Conservation (phyloP, 2,888 invertebrate genomes). For the Andrena haemorrhoa region DNA sequence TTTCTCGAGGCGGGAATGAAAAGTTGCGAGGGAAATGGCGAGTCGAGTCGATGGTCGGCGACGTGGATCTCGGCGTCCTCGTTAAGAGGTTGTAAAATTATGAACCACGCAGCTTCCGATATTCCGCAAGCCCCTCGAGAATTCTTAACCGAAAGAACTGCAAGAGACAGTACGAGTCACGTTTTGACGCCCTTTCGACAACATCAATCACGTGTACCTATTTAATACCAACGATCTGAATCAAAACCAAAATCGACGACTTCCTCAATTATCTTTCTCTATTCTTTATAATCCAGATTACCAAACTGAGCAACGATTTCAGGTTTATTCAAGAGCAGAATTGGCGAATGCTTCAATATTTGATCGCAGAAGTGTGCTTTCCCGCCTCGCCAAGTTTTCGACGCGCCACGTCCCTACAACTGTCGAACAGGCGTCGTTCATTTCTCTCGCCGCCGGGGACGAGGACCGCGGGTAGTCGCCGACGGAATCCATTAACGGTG, state of each 20-base stretch:
- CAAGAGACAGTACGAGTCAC: too few species aligned
- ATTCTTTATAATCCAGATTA: not conserved
- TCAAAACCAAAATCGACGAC: not conserved
- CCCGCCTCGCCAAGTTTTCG: not conserved
- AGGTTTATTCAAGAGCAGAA: not conserved
- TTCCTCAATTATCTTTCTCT: constrained; percentile 3
- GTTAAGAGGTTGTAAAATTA: too few species aligned
- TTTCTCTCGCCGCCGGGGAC: constrained; percentile 32
- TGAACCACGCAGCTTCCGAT: too few species aligned
- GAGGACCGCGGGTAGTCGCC: constrained; percentile 34
- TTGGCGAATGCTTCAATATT: constrained; percentile 14
- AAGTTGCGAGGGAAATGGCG: constrained; percentile 40
- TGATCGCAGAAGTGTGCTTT: not conserved
- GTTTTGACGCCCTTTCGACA: too few species aligned
- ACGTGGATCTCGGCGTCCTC: constrained; percentile 17
- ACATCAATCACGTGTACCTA: not conserved
- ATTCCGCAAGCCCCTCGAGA: too few species aligned
- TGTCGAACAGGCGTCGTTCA: constrained; percentile 45
- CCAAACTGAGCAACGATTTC: not conserved
- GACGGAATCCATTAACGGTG: constrained; percentile 60
- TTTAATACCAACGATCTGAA: not conserved
- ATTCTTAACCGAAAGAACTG: too few species aligned
- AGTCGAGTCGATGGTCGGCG: constrained; percentile 28
- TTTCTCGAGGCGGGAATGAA: constrained; percentile 7
- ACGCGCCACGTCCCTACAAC: constrained; percentile 10